A percentile compares a stretch with the other conserved stretches of the same genome.
Conservation (phyloP, 2,888 invertebrate species). For the Drosophila atroscutellata region DNA sequence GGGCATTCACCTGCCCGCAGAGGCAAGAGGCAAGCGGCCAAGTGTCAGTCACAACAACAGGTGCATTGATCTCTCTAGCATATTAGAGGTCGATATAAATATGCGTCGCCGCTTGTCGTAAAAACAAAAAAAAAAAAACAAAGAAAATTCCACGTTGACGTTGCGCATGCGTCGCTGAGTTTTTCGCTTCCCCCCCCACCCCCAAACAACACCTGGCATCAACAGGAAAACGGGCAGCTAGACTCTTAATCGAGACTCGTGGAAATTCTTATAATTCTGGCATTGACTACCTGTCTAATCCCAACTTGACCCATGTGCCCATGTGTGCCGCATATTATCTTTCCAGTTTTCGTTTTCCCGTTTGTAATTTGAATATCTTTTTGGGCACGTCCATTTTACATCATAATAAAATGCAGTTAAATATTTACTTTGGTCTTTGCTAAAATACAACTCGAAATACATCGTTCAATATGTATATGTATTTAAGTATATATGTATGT, state of each 20-base stretch:
- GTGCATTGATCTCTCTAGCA: conserved; percentile 53
- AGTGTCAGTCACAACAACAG: conserved; percentile 66
- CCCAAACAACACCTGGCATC: conserved; percentile 65
- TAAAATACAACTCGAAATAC: conserved; percentile 42
- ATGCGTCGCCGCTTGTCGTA: conserved; percentile 48
- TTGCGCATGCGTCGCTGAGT: conserved; percentile 65
- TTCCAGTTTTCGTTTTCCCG: not conserved
- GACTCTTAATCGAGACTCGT: conserved; percentile 63
- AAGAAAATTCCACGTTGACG: conserved; percentile 43
- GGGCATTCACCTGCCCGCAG: conserved; percentile 65
- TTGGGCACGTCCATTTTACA: conserved; percentile 52
- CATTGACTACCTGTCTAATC: conserved; percentile 39
- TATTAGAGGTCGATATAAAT: conserved; percentile 68
- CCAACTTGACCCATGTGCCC: conserved; percentile 27
- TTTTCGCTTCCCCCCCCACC: conserved; percentile 3
- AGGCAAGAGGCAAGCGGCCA: conserved; percentile 31
- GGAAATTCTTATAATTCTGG: conserved; percentile 55
- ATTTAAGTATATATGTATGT: conserved; percentile 10
- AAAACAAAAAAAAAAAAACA: conserved; percentile 24
- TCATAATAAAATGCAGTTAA: conserved; percentile 37
- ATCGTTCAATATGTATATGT: not conserved
- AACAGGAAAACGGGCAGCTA: conserved; percentile 19
- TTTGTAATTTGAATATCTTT: conserved; percentile 65
- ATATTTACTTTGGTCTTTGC: conserved; percentile 61
- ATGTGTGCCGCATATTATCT: conserved; percentile 1